These are phyloP conservation scores for Nasonia vitripennis DNA, from an alignment of 1,140 invertebrate genomes.

Conservation along the genomic window DNA sequence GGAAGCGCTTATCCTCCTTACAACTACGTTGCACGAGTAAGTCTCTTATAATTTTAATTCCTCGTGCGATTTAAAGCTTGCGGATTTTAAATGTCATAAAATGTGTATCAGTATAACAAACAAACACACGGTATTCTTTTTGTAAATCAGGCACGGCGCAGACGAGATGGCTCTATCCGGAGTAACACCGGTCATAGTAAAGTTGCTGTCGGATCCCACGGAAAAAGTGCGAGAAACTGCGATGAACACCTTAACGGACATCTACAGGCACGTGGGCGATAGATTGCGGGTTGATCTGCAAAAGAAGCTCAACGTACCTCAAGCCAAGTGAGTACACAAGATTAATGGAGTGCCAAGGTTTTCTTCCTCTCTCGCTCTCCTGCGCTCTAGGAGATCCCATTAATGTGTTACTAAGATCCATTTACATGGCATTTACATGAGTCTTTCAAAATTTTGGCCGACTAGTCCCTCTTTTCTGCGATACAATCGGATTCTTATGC, in stretches of 20 bases:
- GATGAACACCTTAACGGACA: constrained; percentile 88
- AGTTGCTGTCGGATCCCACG: constrained; percentile 92
- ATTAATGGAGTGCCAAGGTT: neutral
- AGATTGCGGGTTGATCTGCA: constrained; percentile 88
- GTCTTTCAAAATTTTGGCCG: neutral
- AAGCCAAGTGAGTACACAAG: constrained; percentile 81
- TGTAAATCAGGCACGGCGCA: constrained; percentile 85
- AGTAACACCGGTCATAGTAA: constrained; percentile 88
- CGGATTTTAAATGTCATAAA: too few relatives aligned
- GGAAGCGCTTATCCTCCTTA: constrained; percentile 86
- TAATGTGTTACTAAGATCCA: neutral
- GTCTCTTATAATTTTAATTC: constrained; percentile 54
- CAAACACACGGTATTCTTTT: neutral
- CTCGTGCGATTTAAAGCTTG: too few relatives aligned
- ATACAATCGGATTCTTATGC: constrained; percentile 1
- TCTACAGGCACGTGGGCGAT: constrained; percentile 96
- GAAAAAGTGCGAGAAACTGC: constrained; percentile 91
- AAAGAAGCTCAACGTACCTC: constrained; percentile 87
- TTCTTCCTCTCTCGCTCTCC: neutral
- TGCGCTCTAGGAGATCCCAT: neutral
- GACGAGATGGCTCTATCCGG: constrained; percentile 86
- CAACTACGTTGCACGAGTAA: constrained; percentile 89
- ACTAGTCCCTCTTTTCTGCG: neutral
- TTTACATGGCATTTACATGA: neutral
- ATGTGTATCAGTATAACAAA: too few relatives aligned